Percentiles rank a stretch among this genome's conserved stretches.
These are phyloP conservation scores for Cyprinodon brontotheroides DNA, from an alignment of 2,113 vertebrate genomes.

Conservation along the genomic window DNA sequence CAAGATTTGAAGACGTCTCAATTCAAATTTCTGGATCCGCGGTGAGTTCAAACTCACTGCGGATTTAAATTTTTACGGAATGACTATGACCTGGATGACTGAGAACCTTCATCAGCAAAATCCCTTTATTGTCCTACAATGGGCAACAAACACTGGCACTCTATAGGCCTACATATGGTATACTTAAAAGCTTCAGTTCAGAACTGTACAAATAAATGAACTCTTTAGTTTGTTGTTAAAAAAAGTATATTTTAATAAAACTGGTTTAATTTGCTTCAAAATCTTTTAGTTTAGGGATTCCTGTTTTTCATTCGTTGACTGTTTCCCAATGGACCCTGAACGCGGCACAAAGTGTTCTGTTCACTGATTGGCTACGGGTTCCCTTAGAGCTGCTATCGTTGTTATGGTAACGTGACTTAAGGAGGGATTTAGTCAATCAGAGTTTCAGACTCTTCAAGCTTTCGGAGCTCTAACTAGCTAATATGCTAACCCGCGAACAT, in stretches of 20 bases:
- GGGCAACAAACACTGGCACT: too few species aligned
- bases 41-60: too few species aligned
- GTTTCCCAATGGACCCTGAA: conserved; percentile 15
- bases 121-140: too few species aligned
- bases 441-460: conserved; percentile 29
- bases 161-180: not conserved
- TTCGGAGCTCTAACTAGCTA: conserved; percentile 1
- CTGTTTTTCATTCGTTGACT: not conserved
- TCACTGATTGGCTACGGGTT: conserved; percentile 49
- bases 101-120: too few species aligned
- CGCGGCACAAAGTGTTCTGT: conserved; percentile 9
- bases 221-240: not conserved
- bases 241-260: not conserved
- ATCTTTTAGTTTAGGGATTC: not conserved
- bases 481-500: conserved; percentile 31
- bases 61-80: too few species aligned
- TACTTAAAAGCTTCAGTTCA: not conserved
- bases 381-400: conserved; percentile 35
- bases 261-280: not conserved
- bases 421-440: conserved; percentile 52
- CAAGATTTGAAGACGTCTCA: too few species aligned
- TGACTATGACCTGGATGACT: too few species aligned
- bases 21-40: too few species aligned
- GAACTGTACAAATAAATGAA: not conserved
- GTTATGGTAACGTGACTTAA: conserved; percentile 57